Evolutionary conservation across 2,113 vertebrate species (phyloP).

Genomic region (Sterrhoptilus dennistouni): DNA sequence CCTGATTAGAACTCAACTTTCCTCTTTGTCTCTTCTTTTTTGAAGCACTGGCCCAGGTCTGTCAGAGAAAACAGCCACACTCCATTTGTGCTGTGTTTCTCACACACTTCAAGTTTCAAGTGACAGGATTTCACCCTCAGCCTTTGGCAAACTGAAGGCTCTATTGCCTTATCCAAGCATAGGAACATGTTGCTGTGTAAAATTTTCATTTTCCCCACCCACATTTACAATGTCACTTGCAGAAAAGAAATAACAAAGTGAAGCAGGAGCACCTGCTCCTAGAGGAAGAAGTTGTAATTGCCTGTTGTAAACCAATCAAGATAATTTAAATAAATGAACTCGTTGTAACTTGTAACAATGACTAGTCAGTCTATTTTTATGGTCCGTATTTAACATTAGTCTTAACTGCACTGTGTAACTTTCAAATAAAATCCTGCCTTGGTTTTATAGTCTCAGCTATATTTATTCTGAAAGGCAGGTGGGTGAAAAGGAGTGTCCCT

Average conservation of each 20-base stretch:
- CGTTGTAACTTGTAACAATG: conserved; percentile 8
- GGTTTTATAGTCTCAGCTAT: background rate
- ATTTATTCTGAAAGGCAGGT: background rate
- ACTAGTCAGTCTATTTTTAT: conserved; percentile 28
- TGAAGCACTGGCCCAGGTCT: background rate
- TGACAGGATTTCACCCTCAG: background rate
- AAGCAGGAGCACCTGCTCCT: conserved; percentile 38
- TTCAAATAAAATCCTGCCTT: background rate
- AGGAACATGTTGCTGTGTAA: background rate
- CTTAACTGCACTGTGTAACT: background rate
- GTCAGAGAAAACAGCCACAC: background rate
- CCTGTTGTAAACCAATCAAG: conserved; percentile 48
- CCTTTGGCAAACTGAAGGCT: background rate
- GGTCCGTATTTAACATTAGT: conserved; percentile 8
- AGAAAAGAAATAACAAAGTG: conserved; percentile 8
- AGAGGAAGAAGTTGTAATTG: conserved; percentile 38
- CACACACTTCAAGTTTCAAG: background rate
- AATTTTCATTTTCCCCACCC: background rate
- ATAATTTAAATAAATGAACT: conserved; percentile 58
- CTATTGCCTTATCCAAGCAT: background rate
- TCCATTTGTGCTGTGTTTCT: background rate
- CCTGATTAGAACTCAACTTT: background rate
- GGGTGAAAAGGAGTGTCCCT: background rate
- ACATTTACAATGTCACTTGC: background rate
- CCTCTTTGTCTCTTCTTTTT: background rate